phyloP scores from a whole-genome alignment of 2,113 vertebrate species.

The Cettia cetti region DNA sequence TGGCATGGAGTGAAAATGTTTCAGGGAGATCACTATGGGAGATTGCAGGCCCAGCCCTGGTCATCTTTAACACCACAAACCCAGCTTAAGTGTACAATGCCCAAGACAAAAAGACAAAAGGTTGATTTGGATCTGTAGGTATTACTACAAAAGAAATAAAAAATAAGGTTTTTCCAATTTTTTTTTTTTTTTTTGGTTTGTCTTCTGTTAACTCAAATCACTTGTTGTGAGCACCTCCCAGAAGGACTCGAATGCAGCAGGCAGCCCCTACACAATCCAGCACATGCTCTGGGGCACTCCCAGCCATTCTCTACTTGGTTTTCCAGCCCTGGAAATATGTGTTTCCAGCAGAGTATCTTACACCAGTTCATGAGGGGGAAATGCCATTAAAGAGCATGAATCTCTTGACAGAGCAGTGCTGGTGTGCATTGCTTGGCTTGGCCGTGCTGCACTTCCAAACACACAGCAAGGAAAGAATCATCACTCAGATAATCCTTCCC shows the following conservation, averaged over 20 bases:
- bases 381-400: not conserved
- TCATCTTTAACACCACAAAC: not conserved
- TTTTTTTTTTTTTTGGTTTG: not conserved
- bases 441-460: not conserved
- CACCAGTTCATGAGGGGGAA: not conserved
- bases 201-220: not conserved
- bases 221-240: not conserved
- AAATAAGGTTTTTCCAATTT: not conserved
- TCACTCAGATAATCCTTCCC: not conserved
- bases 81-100: not conserved
- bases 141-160: not conserved
- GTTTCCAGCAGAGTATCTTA: not conserved
- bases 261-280: not conserved
- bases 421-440: not conserved
- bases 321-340: not conserved
- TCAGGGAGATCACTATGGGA: not conserved
- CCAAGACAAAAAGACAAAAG: not conserved
- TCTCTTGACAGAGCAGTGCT: not conserved
- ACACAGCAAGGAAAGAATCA: not conserved
- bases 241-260: not conserved
- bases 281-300: not conserved
- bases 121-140: not conserved
- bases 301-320: not conserved
- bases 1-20: not conserved
- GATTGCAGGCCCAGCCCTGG: not conserved